Conservation (phyloP, 2,888 invertebrate species). For the Erannis defoliaria region DNA sequence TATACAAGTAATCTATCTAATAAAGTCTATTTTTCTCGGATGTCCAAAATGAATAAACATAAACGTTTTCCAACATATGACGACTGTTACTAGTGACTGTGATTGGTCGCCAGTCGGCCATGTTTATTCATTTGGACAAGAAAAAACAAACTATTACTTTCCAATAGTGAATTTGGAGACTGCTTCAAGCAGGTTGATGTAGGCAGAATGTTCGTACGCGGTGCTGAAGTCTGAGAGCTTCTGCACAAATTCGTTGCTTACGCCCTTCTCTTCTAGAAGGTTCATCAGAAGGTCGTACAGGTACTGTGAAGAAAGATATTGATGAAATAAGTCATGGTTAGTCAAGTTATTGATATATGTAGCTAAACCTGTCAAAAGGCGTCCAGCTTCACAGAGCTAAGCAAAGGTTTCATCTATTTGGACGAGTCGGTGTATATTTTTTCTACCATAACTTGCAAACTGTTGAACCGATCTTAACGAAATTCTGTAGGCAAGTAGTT, state of each 20-base stretch:
- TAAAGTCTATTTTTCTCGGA: too few species aligned
- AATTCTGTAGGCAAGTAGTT: too few species aligned
- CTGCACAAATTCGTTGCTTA: conserved; percentile 96
- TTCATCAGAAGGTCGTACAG: conserved; percentile 98
- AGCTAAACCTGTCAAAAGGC: too few species aligned
- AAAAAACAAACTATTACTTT: conserved; percentile 61
- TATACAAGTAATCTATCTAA: background rate
- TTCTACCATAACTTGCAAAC: too few species aligned
- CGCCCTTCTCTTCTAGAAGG: conserved; percentile 97
- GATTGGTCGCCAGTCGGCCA: background rate
- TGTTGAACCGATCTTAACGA: too few species aligned
- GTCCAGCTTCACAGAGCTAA: too few species aligned
- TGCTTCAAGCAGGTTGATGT: conserved; percentile 95
- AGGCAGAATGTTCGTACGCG: conserved; percentile 96
- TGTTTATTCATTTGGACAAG: background rate
- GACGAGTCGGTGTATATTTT: too few species aligned
- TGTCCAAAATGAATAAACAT: too few species aligned
- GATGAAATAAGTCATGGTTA: too few species aligned
- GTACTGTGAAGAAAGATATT: conserved; percentile 87
- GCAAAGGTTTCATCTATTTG: too few species aligned
- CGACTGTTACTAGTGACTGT: background rate
- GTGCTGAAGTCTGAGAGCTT: conserved; percentile 96
- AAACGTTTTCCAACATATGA: background rate
- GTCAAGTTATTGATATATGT: too few species aligned
- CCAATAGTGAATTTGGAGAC: conserved; percentile 94